A percentile compares a stretch with the other conserved stretches of the same genome.
These are phyloP conservation scores for Volucella inanis DNA, from an alignment of 2,888 invertebrate genomes.

Conservation along the genomic window DNA sequence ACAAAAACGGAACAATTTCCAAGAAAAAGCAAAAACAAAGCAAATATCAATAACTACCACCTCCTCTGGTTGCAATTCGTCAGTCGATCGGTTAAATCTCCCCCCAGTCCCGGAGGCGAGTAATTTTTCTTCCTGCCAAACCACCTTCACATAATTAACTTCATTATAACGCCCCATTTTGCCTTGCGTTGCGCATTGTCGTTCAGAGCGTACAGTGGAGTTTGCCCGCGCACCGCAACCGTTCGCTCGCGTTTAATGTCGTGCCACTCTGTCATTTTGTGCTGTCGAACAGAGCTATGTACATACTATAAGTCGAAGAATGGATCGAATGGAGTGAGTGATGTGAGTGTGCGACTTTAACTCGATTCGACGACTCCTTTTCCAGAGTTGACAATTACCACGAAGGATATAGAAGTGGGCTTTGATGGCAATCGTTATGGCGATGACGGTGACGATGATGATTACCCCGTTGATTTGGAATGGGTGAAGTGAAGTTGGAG, in stretches of 20 bases:
- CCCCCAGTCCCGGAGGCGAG: constrained; percentile 54
- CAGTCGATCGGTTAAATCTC: constrained; percentile 33
- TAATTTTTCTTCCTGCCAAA: constrained; percentile 72
- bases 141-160: constrained; percentile 75
- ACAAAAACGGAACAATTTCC: neutral
- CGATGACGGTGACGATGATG: constrained; percentile 53
- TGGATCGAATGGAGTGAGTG: too few species aligned
- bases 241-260: constrained; percentile 26
- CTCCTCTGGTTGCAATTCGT: constrained; percentile 1
- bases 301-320: too few species aligned
- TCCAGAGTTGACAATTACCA: constrained; percentile 73
- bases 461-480: constrained; percentile 51
- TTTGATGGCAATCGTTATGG: constrained; percentile 54
- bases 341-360: too few species aligned
- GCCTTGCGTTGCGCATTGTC: constrained; percentile 35
- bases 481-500: constrained; percentile 36
- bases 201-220: neutral
- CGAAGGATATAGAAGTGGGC: constrained; percentile 72
- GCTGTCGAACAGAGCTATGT: constrained; percentile 22
- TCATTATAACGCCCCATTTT: constrained; percentile 73
- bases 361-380: constrained; percentile 55
- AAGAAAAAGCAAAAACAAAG: constrained; percentile 33
- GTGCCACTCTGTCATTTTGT: constrained; percentile 61
- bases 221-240: too few species aligned
- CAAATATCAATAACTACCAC: constrained; percentile 55